Percentiles rank a stretch among this genome's conserved stretches.
These are phyloP conservation scores for Lichenostomus cassidix DNA, from an alignment of 2,113 vertebrate species.

Conservation along the genomic window DNA sequence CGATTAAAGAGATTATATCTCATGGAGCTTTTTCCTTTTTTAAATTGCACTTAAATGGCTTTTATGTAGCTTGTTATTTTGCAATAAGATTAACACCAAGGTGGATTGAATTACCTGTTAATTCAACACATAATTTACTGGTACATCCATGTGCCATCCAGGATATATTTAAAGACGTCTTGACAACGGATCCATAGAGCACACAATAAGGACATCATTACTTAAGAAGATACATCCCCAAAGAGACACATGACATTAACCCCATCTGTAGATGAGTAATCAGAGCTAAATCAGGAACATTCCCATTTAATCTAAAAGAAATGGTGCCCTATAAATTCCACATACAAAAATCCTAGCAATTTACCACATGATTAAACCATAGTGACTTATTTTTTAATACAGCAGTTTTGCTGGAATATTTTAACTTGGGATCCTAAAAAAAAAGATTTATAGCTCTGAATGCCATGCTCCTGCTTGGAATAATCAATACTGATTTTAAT, in stretches of 20 bases:
- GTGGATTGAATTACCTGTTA: conserved; percentile 59
- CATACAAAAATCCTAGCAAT: conserved; percentile 55
- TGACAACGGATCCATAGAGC: conserved; percentile 26
- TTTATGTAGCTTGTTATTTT: conserved; percentile 55
- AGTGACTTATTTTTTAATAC: conserved; percentile 23
- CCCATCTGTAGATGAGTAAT: conserved; percentile 61
- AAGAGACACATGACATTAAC: conserved; percentile 55
- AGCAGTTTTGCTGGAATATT: conserved; percentile 43
- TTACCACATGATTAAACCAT: conserved; percentile 59
- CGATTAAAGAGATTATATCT: conserved; percentile 54
- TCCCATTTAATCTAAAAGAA: conserved; percentile 49
- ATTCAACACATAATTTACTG: conserved; percentile 52
- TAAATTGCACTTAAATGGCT: conserved; percentile 48
- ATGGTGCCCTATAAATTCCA: conserved; percentile 55
- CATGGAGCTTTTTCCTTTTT: not conserved
- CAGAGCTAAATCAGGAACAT: conserved; percentile 55
- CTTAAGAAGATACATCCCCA: conserved; percentile 43
- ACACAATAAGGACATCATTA: conserved; percentile 46
- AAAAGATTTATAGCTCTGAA: conserved; percentile 40
- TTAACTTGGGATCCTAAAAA: conserved; percentile 38
- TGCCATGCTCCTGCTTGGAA: conserved; percentile 1
- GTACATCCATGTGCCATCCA: conserved; percentile 18
- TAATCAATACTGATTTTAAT: conserved; percentile 71
- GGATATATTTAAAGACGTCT: conserved; percentile 28
- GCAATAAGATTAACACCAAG: conserved; percentile 52